Percentiles rank a stretch among this genome's conserved stretches.
phyloP scores from a whole-genome alignment of 1,140 invertebrate species.

The Thaumatotibia leucotreta region DNA sequence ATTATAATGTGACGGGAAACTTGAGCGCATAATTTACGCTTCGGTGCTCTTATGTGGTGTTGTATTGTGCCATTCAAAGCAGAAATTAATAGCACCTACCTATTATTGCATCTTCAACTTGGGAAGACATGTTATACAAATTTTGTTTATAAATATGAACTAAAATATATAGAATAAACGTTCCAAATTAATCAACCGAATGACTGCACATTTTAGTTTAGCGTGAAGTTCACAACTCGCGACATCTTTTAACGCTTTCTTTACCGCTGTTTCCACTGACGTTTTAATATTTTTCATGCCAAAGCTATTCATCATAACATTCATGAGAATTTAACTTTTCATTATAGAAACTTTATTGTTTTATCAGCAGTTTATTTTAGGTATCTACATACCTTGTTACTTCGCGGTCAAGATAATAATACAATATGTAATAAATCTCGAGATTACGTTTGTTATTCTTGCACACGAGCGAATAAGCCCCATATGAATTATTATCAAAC shows the following conservation, averaged over 20 bases:
- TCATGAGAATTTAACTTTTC: not conserved
- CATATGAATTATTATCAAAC: conserved; percentile 39
- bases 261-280: not conserved
- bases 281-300: conserved; percentile 31
- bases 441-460: conserved; percentile 37
- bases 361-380: conserved; percentile 19
- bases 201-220: no score
- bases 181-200: no score
- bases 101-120: no score
- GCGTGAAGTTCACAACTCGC: not conserved
- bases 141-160: no score
- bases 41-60: not conserved
- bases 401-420: conserved; percentile 18
- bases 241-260: not conserved
- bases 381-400: conserved; percentile 4
- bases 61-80: not conserved
- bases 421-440: conserved; percentile 36
- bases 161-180: no score
- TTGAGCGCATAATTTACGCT: not conserved
- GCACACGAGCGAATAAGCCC: conserved; percentile 36
- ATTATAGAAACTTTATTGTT: conserved; percentile 21
- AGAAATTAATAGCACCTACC: not conserved
- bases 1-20: not conserved
- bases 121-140: no score
- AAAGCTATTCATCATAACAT: conserved; percentile 31